phyloP scores from a whole-genome alignment of 2,888 invertebrate species.

The Galerucella pusilla region DNA sequence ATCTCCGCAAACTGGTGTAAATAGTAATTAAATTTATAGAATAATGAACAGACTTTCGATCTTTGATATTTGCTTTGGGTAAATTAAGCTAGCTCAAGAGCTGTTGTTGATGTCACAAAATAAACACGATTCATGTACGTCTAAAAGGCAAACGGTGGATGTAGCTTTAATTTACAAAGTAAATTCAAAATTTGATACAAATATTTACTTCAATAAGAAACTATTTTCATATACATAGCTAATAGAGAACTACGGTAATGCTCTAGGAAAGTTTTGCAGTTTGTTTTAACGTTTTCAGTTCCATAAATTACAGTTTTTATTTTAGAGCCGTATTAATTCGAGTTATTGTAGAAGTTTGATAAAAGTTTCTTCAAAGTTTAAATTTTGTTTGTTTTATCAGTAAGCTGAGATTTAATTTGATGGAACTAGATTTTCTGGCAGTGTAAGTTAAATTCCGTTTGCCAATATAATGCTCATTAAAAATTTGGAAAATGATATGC shows the following conservation, averaged over 20 bases:
- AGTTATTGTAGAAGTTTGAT: neutral
- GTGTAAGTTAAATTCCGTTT: neutral
- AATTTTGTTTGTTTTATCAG: neutral
- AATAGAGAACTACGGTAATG: neutral
- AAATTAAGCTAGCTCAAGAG: too few relatives aligned
- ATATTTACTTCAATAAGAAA: neutral
- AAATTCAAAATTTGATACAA: neutral
- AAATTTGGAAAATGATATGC: too few relatives aligned
- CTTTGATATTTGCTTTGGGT: neutral
- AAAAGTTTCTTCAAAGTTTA: neutral
- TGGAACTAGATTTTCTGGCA: neutral
- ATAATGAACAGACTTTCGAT: neutral
- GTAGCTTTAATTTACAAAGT: neutral
- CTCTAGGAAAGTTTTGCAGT: neutral
- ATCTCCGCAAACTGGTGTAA: too few relatives aligned
- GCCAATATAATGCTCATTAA: too few relatives aligned
- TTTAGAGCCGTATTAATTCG: neutral
- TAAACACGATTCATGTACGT: neutral
- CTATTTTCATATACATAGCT: neutral
- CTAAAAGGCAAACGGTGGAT: neutral
- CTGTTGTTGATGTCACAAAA: too few relatives aligned
- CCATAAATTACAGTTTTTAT: neutral
- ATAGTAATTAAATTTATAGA: neutral
- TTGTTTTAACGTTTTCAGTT: neutral
- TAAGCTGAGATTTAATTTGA: neutral